Evolutionary conservation across 2,888 invertebrate genomes (phyloP), one percentile per base, ranked within the genome.

Genomic region (Sphecodes monilicornis): DNA sequence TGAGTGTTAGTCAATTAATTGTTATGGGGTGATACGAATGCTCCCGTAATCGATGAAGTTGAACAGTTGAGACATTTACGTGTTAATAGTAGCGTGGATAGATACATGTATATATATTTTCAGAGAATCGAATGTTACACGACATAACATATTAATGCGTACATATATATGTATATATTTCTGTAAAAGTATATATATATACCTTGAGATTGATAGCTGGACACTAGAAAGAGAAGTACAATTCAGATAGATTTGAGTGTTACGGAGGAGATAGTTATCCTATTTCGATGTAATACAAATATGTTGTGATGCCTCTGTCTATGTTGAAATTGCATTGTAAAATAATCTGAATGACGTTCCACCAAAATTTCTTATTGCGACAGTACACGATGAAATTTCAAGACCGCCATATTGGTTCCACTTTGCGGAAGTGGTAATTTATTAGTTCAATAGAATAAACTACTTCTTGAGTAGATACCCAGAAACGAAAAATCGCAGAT

Each of bases 1-100:
- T 16, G 18, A 57, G 1, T n/a, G 70, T 71, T 76, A 60, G 82
- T 83, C 76, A 76, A 82, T 83, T 83, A 77, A 73, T 82, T 43
- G 32, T 68, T 41, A 43, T 41, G 41, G 60, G 32, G 18, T n/a
- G 18, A 50, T 39, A 39, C n/a, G 36, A 11, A 18, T 26, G 32
- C 43, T 70, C 32, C 26, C 46, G 29, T 29, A 41, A 57, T 29
- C n/a, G 29, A 76, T 6, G 32, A 57, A 32, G 71, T 71, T 71
- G 43, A 70, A 70, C 18, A n/a, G 50, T 77, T 77, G 29, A 73
- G 73, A 36, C 13, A 54, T 80, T 68, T 73, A 70, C n/a, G 54
- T 26, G 39, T 68, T 68, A 68, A 18, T n/a, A 54, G 26, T 64
- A 69, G 32, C 72, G 41, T 57, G 32, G 70, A 81, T n/a, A 60